Percentiles rank a stretch among this genome's conserved stretches.
phyloP scores from a whole-genome alignment of 1,140 invertebrate genomes.

The Goniozus legneri region DNA sequence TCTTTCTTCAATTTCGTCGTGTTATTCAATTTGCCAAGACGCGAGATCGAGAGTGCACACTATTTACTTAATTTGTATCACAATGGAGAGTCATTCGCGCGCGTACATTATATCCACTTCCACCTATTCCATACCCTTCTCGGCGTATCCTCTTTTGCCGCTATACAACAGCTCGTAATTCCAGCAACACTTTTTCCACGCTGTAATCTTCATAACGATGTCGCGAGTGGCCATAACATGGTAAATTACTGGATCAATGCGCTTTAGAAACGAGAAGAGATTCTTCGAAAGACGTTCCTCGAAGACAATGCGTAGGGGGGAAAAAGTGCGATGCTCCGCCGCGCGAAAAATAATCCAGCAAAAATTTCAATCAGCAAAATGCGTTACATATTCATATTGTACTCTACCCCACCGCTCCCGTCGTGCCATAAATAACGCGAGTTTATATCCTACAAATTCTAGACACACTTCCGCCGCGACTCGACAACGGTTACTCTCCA shows the following conservation, averaged over 20 bases:
- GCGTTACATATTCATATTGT: conserved; percentile 51
- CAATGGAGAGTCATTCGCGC: conserved; percentile 16
- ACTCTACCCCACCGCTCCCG: conserved; percentile 21
- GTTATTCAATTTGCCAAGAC: no score
- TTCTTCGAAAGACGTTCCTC: conserved; percentile 4
- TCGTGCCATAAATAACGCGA: conserved; percentile 37
- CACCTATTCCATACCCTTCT: no score
- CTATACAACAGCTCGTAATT: conserved; percentile 22
- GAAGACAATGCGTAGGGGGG: conserved; percentile 12
- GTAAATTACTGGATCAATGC: conserved; percentile 34
- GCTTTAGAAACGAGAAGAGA: conserved; percentile 18
- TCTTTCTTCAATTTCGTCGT: no score
- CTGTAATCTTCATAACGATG: conserved; percentile 32
- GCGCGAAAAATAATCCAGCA: conserved; percentile 37
- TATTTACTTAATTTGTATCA: conserved; percentile 23
- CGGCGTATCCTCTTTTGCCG: no score
- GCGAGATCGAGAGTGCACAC: conserved; percentile 3
- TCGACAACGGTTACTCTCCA: background rate
- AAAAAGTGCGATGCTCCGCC: conserved; percentile 5
- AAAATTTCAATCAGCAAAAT: conserved; percentile 54
- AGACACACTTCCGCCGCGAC: background rate
- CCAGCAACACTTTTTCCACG: conserved; percentile 20
- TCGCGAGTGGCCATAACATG: conserved; percentile 26
- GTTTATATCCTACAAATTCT: conserved; percentile 10
- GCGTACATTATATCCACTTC: conserved; percentile 20